Percentiles rank a stretch among this genome's conserved stretches.
phyloP scores from a whole-genome alignment of 2,113 vertebrate genomes.

The Stegastes partitus region DNA sequence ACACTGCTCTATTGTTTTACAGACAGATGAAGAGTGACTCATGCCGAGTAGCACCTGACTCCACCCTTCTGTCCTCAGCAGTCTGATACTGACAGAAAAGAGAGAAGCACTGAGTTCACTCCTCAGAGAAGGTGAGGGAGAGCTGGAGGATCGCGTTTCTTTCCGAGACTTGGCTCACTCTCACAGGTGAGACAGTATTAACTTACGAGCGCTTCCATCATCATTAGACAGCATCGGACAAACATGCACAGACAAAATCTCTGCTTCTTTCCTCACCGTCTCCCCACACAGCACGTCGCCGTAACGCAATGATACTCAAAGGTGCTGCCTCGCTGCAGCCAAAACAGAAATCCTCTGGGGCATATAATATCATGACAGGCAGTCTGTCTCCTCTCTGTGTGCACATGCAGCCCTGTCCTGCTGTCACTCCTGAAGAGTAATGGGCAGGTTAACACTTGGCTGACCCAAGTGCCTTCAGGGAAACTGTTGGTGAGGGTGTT shows the following conservation, averaged over 20 bases:
- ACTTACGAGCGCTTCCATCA: slow-evolving; percentile 43
- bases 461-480: slow-evolving; percentile 73
- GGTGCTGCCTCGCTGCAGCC: slow-evolving; percentile 36
- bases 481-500: slow-evolving; percentile 57
- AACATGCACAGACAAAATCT: slow-evolving; percentile 41
- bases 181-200: slow-evolving; percentile 37
- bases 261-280: slow-evolving; percentile 2
- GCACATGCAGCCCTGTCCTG: slow-evolving; percentile 40
- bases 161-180: slow-evolving; percentile 40
- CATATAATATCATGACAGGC: slow-evolving; percentile 46
- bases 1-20: slow-evolving; percentile 21
- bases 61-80: slow-evolving; percentile 24
- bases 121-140: slow-evolving; percentile 37
- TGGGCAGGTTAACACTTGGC: slow-evolving; percentile 78
- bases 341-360: slow-evolving; percentile 48
- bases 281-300: slow-evolving; percentile 2
- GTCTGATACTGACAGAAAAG: slow-evolving; percentile 46
- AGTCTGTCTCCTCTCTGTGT: slow-evolving; percentile 41
- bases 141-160: slow-evolving; percentile 47
- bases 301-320: slow-evolving; percentile 1
- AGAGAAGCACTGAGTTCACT: slow-evolving; percentile 39
- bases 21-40: slow-evolving; percentile 40
- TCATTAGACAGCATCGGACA: slow-evolving; percentile 26
- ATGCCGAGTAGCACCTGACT: slow-evolving; percentile 49
- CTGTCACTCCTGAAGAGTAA: slow-evolving; percentile 73